Evolutionary conservation across 2,888 invertebrate genomes (phyloP).

Genomic region (Sphaeridia pumilis): DNA sequence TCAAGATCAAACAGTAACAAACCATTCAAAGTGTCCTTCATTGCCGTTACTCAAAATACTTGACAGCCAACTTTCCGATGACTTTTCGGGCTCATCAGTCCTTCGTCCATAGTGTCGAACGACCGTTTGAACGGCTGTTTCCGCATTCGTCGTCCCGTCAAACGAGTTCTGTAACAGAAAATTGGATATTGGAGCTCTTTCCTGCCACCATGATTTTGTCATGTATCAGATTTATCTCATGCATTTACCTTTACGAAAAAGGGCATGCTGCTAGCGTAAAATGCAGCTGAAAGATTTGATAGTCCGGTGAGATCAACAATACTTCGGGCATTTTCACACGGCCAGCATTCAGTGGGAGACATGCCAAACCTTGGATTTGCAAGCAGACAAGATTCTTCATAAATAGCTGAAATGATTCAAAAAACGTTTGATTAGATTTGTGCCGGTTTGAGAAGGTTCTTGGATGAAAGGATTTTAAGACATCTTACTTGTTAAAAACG

Average conservation of each 20-base stretch:
- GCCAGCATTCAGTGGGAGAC: slow-evolving; percentile 72
- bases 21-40: too few relatives aligned
- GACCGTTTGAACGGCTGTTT: slow-evolving; percentile 47
- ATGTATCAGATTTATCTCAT: not conserved
- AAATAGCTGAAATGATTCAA: slow-evolving; percentile 51
- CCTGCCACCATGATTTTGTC: not conserved
- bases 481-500: slow-evolving; percentile 55
- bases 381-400: slow-evolving; percentile 72
- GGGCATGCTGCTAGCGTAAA: slow-evolving; percentile 47
- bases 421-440: slow-evolving; percentile 3
- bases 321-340: slow-evolving; percentile 58
- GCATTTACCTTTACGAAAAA: slow-evolving; percentile 45
- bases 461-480: too few relatives aligned
- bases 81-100: too few relatives aligned
- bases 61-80: too few relatives aligned
- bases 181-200: slow-evolving; percentile 1
- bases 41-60: too few relatives aligned
- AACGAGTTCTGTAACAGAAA: slow-evolving; percentile 45
- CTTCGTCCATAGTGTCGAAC: slow-evolving; percentile 51
- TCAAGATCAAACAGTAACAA: too few relatives aligned
- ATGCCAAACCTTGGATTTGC: slow-evolving; percentile 73
- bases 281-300: slow-evolving; percentile 44
- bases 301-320: slow-evolving; percentile 55
- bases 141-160: slow-evolving; percentile 47
- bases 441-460: too few relatives aligned